Conservation (phyloP, 2,888 invertebrate species). For the Campoplex nolae region DNA sequence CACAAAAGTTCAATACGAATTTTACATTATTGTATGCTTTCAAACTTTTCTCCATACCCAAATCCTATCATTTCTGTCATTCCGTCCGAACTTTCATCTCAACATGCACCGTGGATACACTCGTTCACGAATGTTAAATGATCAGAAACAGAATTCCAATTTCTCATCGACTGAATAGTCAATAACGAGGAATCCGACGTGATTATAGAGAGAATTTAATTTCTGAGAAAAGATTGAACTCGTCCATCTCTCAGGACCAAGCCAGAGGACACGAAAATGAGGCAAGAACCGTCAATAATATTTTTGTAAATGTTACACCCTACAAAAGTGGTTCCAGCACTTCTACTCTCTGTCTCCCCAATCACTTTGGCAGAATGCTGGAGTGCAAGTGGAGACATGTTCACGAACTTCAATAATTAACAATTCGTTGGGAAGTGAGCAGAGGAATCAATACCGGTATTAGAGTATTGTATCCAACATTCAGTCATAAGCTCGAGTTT, state of each 20-base stretch:
- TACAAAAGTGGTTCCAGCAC: background rate
- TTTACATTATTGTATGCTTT: background rate
- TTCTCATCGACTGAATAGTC: background rate
- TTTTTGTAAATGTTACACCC: background rate
- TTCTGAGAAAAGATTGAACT: background rate
- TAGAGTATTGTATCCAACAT: background rate
- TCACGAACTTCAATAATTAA: background rate
- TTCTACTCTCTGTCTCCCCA: background rate
- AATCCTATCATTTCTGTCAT: background rate
- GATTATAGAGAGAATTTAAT: background rate
- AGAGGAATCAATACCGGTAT: background rate
- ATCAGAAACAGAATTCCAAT: background rate
- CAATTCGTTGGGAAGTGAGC: background rate
- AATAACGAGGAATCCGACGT: background rate
- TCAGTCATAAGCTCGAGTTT: background rate
- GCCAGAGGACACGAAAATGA: background rate
- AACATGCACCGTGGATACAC: background rate
- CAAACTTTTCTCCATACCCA: background rate
- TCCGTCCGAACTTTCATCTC: background rate
- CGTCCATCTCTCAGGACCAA: background rate
- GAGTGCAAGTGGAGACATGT: background rate
- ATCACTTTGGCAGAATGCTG: too few species aligned
- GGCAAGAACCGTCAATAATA: background rate
- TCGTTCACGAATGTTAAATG: background rate
- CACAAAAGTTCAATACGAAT: background rate